Percentiles rank a stretch among this genome's conserved stretches.
These are phyloP conservation scores for Vombatus ursinus DNA, from an alignment of 2,113 vertebrate genomes.

Conservation along the genomic window DNA sequence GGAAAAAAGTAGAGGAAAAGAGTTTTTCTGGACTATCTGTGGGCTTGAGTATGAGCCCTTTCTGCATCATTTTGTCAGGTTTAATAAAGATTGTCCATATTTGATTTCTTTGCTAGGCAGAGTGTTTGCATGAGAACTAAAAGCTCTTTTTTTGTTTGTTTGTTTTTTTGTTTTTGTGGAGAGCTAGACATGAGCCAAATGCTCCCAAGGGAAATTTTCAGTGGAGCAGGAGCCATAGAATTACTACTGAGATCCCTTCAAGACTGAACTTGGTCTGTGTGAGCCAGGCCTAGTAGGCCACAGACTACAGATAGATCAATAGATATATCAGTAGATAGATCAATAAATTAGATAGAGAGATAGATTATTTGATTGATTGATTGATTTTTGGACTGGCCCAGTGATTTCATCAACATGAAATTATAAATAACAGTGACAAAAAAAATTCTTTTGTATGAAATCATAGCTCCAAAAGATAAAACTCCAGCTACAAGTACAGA, in stretches of 20 bases:
- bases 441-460: not conserved
- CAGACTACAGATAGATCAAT: too few relatives aligned
- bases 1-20: not conserved
- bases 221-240: not conserved
- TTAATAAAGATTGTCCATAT: not conserved
- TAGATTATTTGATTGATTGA: not conserved
- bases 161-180: too few relatives aligned
- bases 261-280: constrained; percentile 48
- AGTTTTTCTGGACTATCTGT: not conserved
- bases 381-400: not conserved
- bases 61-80: not conserved
- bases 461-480: not conserved
- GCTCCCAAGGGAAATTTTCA: not conserved
- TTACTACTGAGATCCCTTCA: not conserved
- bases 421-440: not conserved
- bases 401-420: not conserved
- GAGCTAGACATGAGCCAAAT: not conserved
- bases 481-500: not conserved
- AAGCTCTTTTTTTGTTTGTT: not conserved
- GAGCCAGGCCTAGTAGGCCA: not conserved
- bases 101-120: not conserved
- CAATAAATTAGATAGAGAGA: too few relatives aligned
- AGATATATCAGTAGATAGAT: not conserved
- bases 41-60: not conserved
- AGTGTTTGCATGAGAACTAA: not conserved